A percentile compares a stretch with the other conserved stretches of the same genome.
These are phyloP conservation scores for Gambusia yucatana DNA, from an alignment of 2,797 vertebrate genomes.

Conservation along the genomic window DNA sequence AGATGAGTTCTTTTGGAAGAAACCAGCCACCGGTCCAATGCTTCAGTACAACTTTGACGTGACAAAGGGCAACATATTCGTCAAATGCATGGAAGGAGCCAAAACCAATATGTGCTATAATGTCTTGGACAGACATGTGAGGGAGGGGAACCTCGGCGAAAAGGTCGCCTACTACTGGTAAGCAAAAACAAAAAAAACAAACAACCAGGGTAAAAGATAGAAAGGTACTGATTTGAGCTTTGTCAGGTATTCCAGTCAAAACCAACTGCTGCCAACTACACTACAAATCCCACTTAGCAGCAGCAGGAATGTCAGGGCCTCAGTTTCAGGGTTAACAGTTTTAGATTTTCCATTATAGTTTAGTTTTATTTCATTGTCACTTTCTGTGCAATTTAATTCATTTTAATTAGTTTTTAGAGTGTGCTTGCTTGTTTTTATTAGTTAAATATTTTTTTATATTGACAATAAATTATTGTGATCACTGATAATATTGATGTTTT, in stretches of 20 bases:
- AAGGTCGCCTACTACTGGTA: conserved; percentile 87
- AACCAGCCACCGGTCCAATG: conserved; percentile 75
- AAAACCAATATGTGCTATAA: conserved; percentile 89
- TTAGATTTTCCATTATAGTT: too few relatives aligned
- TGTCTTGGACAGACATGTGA: conserved; percentile 83
- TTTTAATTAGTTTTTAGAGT: too few relatives aligned
- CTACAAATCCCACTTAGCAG: conserved; percentile 24
- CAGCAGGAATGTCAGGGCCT: conserved; percentile 12
- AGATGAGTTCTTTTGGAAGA: conserved; percentile 84
- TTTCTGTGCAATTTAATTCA: too few relatives aligned
- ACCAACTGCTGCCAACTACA: conserved; percentile 35
- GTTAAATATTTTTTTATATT: too few relatives aligned
- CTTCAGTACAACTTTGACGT: conserved; percentile 86
- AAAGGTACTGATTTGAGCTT: conserved; percentile 31
- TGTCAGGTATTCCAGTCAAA: conserved; percentile 51
- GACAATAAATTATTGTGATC: too few relatives aligned
- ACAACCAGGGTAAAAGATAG: conserved; percentile 18
- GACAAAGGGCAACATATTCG: conserved; percentile 80
- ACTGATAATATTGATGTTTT: too few relatives aligned
- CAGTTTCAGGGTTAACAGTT: not conserved
- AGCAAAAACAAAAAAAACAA: conserved; percentile 39
- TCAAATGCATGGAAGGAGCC: conserved; percentile 87
- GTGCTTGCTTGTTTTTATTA: too few relatives aligned
- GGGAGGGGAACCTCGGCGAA: conserved; percentile 78
- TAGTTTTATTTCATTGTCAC: too few relatives aligned